Base-by-base conservation (phyloP, 2,888 invertebrate genomes). In the Polydrusus tereticollis region DNA sequence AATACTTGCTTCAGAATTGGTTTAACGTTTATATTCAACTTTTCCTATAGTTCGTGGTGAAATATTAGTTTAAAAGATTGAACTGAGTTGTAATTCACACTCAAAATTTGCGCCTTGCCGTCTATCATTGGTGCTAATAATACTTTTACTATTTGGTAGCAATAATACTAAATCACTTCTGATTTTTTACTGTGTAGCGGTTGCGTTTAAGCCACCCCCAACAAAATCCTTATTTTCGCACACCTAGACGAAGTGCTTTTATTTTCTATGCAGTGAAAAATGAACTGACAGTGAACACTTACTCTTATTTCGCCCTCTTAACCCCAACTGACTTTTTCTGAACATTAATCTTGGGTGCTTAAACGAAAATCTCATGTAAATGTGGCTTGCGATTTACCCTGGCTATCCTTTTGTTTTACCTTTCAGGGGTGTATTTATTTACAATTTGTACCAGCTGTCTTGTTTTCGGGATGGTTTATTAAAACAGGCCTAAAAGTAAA, bases 271-370 rank as follows among this genome's bases (percentile, higher is more conserved):
- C 65, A 41, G 76, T 79, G 78, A 80, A 80, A 80, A 80, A 80
- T 79, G 78, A 75, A 78, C 79, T 78, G 78, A 76, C 77, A 78
- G 70, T 72, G 76, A 78, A 76, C 78, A 76, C 77, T 77, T 78
- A 78, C 76, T 78, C 77, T 78, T 78, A 78, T 78, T 79, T 77
- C 74, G 75, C 76, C 78, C 78, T 78, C 75, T 78, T 78, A 77
- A 75, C 77, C 78, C 74, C 72, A 41, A 55, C 77, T 72, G 77
- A 77, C 77, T 78, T 77, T 77, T 78, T 79, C 73, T 66, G 60
- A 74, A 64, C 77, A 78, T 79, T 79, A 77, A 79, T 79, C 79
- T 78, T 78, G 64, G 69, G 67, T 71, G 73, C 72, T 76, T 77
- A 78, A 78, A 72, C 72, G 76, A 69, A 72, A 77, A 75, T 69